Conservation (phyloP, 2,888 invertebrate species). For the Brenthis ino region DNA sequence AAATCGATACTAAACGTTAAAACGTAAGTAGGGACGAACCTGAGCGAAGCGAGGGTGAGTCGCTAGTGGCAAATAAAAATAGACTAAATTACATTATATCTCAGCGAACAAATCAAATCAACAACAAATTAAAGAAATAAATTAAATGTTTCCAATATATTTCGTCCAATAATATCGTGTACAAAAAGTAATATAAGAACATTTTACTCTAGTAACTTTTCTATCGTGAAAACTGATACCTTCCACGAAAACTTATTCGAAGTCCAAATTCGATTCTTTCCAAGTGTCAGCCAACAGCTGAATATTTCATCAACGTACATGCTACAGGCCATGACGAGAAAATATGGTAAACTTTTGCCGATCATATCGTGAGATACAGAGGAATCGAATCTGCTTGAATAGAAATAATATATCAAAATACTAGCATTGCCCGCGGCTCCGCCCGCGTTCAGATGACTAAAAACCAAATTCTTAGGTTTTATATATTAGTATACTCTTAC, state of each 20-base stretch:
- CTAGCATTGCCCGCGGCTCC: too few relatives aligned
- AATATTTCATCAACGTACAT: conserved; percentile 58
- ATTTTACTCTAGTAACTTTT: neutral
- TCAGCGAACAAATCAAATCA: too few relatives aligned
- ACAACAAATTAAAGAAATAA: neutral
- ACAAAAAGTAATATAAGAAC: neutral
- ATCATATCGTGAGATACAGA: conserved; percentile 34
- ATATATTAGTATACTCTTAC: too few relatives aligned
- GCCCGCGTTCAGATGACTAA: too few relatives aligned
- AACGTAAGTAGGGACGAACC: too few relatives aligned
- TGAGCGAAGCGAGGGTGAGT: too few relatives aligned
- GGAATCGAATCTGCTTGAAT: conserved; percentile 15
- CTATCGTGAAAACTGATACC: conserved; percentile 18
- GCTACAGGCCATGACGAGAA: conserved; percentile 49
- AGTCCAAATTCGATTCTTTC: conserved; percentile 45
- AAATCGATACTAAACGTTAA: too few relatives aligned
- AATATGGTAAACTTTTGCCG: conserved; percentile 53
- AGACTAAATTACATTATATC: too few relatives aligned
- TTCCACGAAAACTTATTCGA: conserved; percentile 25
- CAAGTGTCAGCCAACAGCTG: conserved; percentile 59
- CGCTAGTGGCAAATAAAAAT: too few relatives aligned
- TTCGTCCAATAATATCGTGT: neutral
- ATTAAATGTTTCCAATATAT: neutral
- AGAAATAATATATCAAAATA: conserved; percentile 1
- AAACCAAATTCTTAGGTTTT: too few relatives aligned